Conservation (phyloP, 2,888 invertebrate species). For the Catocala fraxini region DNA sequence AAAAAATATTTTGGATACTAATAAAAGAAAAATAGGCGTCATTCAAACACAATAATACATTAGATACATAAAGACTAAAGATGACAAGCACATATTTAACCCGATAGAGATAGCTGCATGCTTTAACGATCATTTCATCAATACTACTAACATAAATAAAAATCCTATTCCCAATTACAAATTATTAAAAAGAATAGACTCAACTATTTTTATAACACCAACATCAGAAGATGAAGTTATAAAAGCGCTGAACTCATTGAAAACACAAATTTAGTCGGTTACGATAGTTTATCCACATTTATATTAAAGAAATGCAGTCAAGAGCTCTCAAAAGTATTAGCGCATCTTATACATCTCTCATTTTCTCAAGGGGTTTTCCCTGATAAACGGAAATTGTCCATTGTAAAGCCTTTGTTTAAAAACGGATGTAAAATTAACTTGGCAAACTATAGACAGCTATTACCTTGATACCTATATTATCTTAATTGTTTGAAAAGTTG, state of each 20-base stretch:
- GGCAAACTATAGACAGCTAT: conserved; percentile 28
- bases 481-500: conserved; percentile 29
- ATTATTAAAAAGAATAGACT: not conserved
- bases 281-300: conserved; percentile 14
- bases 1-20: too few species aligned
- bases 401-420: conserved; percentile 31
- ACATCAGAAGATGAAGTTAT: conserved; percentile 10
- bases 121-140: conserved; percentile 6
- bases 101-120: not conserved
- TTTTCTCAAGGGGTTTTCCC: conserved; percentile 22
- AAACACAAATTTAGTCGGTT: conserved; percentile 27
- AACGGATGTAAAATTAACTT: conserved; percentile 12
- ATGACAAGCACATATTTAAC: not conserved
- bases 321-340: not conserved
- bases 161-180: not conserved
- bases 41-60: not conserved
- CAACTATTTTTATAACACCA: conserved; percentile 19
- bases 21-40: not conserved
- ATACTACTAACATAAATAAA: not conserved
- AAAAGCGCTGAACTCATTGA: conserved; percentile 18
- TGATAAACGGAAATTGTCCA: conserved; percentile 21
- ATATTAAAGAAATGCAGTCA: not conserved
- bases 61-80: not conserved
- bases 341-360: conserved; percentile 22
- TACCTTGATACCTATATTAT: conserved; percentile 24